These are phyloP conservation scores for Ceramica pisi DNA, from an alignment of 2,888 invertebrate species.

Conservation along the genomic window DNA sequence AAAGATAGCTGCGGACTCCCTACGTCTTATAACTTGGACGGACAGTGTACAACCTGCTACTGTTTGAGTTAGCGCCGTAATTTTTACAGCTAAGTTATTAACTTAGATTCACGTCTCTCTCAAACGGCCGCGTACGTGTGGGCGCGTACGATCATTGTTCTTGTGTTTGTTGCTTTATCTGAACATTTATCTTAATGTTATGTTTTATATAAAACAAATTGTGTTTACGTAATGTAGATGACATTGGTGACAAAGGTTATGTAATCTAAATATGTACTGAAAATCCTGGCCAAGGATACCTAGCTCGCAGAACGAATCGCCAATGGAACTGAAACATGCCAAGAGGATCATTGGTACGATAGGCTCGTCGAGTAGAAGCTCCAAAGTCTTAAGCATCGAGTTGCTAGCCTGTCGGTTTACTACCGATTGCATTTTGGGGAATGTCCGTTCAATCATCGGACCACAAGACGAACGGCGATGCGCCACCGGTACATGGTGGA, in stretches of 20 bases:
- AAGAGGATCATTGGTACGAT: no score
- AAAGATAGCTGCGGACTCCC: background rate
- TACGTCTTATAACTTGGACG: constrained; percentile 3
- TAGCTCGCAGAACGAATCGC: no score
- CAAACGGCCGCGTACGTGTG: constrained; percentile 40
- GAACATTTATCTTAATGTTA: constrained; percentile 33
- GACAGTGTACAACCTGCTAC: constrained; percentile 43
- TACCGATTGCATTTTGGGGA: no score
- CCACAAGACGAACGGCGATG: no score
- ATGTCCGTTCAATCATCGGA: no score
- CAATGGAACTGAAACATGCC: no score
- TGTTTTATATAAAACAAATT: constrained; percentile 2
- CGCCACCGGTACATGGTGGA: no score
- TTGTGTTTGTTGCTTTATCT: constrained; percentile 24
- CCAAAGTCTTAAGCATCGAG: no score
- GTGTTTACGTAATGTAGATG: constrained; percentile 12
- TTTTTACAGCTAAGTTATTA: constrained; percentile 66
- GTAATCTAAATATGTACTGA: background rate
- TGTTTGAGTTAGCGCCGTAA: constrained; percentile 58
- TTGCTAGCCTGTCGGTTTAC: no score
- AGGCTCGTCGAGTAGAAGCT: no score
- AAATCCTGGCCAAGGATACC: no score
- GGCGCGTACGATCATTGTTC: constrained; percentile 35
- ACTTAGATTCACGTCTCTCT: constrained; percentile 60
- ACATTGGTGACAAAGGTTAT: constrained; percentile 15